phyloP scores from a whole-genome alignment of 2,797 vertebrate species.

The Tinamus major region DNA sequence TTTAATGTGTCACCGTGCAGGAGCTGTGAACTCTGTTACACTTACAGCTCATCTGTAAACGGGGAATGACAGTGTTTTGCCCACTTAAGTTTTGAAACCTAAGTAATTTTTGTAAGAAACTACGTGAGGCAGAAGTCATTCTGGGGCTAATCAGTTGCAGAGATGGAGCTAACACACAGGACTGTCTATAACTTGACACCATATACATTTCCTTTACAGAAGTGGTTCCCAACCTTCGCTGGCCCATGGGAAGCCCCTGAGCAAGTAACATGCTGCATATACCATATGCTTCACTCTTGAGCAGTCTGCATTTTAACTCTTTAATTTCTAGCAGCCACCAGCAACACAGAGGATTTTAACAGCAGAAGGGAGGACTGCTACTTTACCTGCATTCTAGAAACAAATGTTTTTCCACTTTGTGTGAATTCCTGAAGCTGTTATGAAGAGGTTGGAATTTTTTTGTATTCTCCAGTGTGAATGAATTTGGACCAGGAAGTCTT shows the following conservation, averaged over 20 bases:
- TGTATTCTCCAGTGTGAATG: not conserved
- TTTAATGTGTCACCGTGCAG: conserved; percentile 17
- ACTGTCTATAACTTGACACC: conserved; percentile 56
- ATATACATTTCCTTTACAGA: conserved; percentile 64
- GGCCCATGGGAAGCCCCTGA: conserved; percentile 60
- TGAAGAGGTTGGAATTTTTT: not conserved
- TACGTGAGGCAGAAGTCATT: conserved; percentile 37
- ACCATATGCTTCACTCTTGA: conserved; percentile 36
- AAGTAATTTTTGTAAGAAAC: conserved; percentile 39
- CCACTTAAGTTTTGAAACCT: conserved; percentile 27
- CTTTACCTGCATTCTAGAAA: conserved; percentile 16
- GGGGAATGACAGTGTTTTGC: conserved; percentile 21
- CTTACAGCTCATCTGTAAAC: conserved; percentile 18
- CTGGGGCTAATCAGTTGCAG: conserved; percentile 57
- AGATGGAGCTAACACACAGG: conserved; percentile 35
- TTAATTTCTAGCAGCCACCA: conserved; percentile 15
- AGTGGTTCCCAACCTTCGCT: conserved; percentile 63
- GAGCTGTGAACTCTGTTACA: conserved; percentile 34
- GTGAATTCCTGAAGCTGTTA: conserved; percentile 5
- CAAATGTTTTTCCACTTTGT: not conserved
- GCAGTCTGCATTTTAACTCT: conserved; percentile 46
- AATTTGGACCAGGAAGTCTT: conserved; percentile 2
- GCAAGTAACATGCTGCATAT: conserved; percentile 1
- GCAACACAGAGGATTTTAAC: not conserved
- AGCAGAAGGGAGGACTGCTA: not conserved